Evolutionary conservation across 2,888 invertebrate genomes (phyloP).

Genomic region (Flabesymbios commensalis): DNA sequence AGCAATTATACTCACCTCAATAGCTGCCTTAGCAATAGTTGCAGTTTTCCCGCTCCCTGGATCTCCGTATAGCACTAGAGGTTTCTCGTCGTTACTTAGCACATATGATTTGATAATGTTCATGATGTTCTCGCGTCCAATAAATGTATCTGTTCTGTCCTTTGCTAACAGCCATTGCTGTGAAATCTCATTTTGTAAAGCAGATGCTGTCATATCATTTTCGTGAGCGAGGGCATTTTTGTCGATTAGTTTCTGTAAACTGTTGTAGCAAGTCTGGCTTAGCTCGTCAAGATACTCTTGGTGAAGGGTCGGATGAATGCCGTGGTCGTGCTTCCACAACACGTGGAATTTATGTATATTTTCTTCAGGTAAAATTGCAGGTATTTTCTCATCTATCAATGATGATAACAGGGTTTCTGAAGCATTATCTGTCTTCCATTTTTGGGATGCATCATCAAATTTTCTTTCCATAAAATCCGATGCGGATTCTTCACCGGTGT

Average conservation of each 20-base stretch:
- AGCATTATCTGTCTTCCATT: conserved; percentile 33
- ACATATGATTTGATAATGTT: conserved; percentile 41
- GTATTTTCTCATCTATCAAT: conserved; percentile 40
- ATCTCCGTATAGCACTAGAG: conserved; percentile 48
- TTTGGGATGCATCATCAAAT: conserved; percentile 27
- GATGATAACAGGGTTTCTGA: conserved; percentile 35
- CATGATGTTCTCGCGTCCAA: conserved; percentile 37
- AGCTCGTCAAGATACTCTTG: conserved; percentile 49
- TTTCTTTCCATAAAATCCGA: conserved; percentile 46
- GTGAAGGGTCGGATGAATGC: conserved; percentile 50
- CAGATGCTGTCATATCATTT: neutral
- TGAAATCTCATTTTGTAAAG: conserved; percentile 19
- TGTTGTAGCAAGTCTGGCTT: conserved; percentile 34
- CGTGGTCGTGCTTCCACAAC: conserved; percentile 56
- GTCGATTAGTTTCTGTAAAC: conserved; percentile 14
- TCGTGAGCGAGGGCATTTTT: neutral
- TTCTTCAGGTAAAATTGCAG: conserved; percentile 28
- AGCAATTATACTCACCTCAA: conserved; percentile 46
- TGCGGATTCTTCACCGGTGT: conserved; percentile 39
- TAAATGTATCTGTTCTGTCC: conserved; percentile 12
- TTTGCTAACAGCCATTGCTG: conserved; percentile 23
- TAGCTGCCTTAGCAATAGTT: conserved; percentile 45
- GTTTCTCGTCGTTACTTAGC: conserved; percentile 36
- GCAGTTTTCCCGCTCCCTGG: conserved; percentile 51
- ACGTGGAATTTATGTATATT: conserved; percentile 46